Percentiles rank a stretch among this genome's conserved stretches.
These are phyloP conservation scores for Rhingia campestris DNA, from an alignment of 2,888 invertebrate species.

Conservation along the genomic window DNA sequence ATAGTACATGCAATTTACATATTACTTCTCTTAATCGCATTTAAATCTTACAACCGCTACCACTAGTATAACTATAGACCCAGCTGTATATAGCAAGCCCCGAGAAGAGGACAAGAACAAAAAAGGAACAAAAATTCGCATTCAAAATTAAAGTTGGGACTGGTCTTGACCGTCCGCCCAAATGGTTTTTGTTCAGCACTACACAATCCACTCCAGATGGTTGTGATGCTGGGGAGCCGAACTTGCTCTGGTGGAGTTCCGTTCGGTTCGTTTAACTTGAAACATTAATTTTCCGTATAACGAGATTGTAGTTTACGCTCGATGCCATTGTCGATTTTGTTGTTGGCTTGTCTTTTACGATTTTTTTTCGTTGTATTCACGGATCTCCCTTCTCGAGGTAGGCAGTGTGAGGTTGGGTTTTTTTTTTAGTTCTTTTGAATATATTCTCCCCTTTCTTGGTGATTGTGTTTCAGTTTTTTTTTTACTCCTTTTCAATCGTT, in stretches of 20 bases:
- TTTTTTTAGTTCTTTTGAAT: constrained; percentile 64
- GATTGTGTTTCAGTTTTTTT: constrained; percentile 50
- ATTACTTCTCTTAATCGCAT: constrained; percentile 61
- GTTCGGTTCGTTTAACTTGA: constrained; percentile 72
- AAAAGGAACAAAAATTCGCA: constrained; percentile 15
- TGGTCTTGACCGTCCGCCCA: constrained; percentile 62
- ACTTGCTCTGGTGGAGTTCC: constrained; percentile 44
- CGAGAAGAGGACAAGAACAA: constrained; percentile 16
- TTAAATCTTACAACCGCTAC: constrained; percentile 60
- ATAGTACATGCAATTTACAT: constrained; percentile 69
- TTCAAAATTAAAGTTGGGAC: constrained; percentile 47
- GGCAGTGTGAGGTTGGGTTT: not conserved
- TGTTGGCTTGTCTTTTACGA: constrained; percentile 46
- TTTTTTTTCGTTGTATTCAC: constrained; percentile 21
- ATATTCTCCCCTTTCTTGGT: constrained; percentile 53
- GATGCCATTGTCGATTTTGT: constrained; percentile 60
- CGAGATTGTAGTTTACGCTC: constrained; percentile 71
- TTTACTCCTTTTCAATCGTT: constrained; percentile 7
- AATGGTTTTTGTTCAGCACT: constrained; percentile 38
- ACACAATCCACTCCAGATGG: constrained; percentile 14
- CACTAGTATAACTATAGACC: constrained; percentile 19
- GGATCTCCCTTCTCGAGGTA: not conserved
- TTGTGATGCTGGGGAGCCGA: constrained; percentile 12
- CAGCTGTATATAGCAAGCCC: not conserved
- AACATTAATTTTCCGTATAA: constrained; percentile 74